Conservation (phyloP, 1,140 invertebrate species). For the Drosophila teissieri region DNA sequence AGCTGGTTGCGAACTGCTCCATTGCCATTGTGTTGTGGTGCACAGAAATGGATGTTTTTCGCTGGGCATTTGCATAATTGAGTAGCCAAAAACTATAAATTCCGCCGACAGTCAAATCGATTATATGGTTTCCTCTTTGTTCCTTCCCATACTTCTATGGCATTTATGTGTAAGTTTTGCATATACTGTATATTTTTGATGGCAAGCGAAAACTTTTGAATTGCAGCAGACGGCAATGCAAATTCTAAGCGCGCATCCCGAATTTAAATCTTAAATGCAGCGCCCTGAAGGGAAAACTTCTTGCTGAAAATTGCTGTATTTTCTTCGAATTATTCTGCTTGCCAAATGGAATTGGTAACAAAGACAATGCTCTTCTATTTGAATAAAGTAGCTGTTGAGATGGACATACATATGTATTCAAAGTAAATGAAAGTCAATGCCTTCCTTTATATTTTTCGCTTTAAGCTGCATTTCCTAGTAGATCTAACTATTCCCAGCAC, state of each 20-base stretch:
- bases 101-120: constrained; percentile 21
- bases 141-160: background rate
- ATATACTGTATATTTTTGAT: background rate
- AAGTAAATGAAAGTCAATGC: too few relatives aligned
- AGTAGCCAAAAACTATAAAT: constrained; percentile 37
- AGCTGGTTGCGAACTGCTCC: background rate
- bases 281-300: background rate
- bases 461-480: background rate
- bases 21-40: constrained; percentile 4
- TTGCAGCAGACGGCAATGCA: background rate
- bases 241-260: background rate
- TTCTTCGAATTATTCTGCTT: background rate
- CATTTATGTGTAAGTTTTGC: background rate
- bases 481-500: background rate
- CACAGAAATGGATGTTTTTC: constrained; percentile 27
- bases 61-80: constrained; percentile 57
- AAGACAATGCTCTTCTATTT: too few relatives aligned
- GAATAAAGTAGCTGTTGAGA: too few relatives aligned
- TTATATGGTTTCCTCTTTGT: constrained; percentile 15
- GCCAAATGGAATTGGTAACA: background rate
- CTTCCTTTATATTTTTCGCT: background rate
- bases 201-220: background rate
- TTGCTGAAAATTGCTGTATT: background rate
- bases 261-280: constrained; percentile 2
- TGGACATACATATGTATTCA: too few relatives aligned